Percentiles rank a stretch among this genome's conserved stretches.
phyloP scores from a whole-genome alignment of 2,797 vertebrate species.

The Aulostomus chinensis region DNA sequence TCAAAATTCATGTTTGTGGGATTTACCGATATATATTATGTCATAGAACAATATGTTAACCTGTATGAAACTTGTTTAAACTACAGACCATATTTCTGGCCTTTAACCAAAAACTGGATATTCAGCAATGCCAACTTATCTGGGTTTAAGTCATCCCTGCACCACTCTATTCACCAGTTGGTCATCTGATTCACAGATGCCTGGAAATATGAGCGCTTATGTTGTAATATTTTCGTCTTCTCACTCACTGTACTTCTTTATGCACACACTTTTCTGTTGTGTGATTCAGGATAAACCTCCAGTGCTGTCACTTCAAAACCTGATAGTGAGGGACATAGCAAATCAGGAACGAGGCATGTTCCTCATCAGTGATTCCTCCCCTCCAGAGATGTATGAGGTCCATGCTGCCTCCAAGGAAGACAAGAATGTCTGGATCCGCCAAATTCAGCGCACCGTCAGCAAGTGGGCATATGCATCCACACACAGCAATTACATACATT shows the following conservation, averaged over 20 bases:
- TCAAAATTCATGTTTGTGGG: too few relatives aligned
- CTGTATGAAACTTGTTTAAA: too few relatives aligned
- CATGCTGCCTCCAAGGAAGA: conserved; percentile 88
- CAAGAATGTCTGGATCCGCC: conserved; percentile 86
- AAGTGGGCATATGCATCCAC: conserved; percentile 33
- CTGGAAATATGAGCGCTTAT: too few relatives aligned
- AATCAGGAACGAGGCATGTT: conserved; percentile 96
- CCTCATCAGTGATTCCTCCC: conserved; percentile 84
- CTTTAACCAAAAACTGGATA: too few relatives aligned
- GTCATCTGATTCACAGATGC: too few relatives aligned
- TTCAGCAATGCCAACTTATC: too few relatives aligned
- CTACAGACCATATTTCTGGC: too few relatives aligned
- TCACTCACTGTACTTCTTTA: not conserved
- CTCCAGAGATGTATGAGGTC: conserved; percentile 94
- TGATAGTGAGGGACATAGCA: conserved; percentile 91
- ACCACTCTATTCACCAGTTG: too few relatives aligned
- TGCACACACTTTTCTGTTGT: not conserved
- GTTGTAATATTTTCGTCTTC: not conserved
- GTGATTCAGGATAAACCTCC: conserved; percentile 86
- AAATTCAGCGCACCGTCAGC: conserved; percentile 85
- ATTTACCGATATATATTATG: too few relatives aligned
- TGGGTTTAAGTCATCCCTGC: too few relatives aligned
- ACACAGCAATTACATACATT: not conserved
- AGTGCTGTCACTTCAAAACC: conserved; percentile 87
- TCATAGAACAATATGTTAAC: too few relatives aligned